A percentile compares a stretch with the other conserved stretches of the same genome.
These are phyloP conservation scores for Tachina lurida DNA, from an alignment of 2,888 invertebrate species.

Conservation along the genomic window DNA sequence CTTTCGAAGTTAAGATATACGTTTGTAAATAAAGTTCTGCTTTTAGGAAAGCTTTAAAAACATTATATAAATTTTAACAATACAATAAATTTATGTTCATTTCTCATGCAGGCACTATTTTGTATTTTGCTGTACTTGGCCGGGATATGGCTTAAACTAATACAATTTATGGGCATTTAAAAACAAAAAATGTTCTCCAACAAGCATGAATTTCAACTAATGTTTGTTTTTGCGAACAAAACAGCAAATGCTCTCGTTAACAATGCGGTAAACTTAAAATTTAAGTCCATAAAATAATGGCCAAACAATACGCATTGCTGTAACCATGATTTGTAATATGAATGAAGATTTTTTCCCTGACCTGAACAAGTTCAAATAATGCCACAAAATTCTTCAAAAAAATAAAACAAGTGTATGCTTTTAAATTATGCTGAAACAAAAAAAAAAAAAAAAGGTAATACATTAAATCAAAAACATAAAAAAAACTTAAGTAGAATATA, in stretches of 20 bases:
- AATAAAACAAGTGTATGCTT: slow-evolving; percentile 39
- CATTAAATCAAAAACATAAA: slow-evolving; percentile 10
- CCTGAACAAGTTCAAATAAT: slow-evolving; percentile 31
- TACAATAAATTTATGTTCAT: too few relatives aligned
- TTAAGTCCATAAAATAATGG: slow-evolving; percentile 59
- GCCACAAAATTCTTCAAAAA: slow-evolving; percentile 19
- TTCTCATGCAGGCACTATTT: background rate
- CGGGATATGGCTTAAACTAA: background rate
- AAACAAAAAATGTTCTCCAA: slow-evolving; percentile 3
- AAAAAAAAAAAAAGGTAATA: background rate
- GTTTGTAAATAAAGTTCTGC: too few relatives aligned
- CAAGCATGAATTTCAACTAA: background rate
- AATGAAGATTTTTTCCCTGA: slow-evolving; percentile 8
- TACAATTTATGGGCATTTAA: slow-evolving; percentile 1
- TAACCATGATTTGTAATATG: slow-evolving; percentile 58
- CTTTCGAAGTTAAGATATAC: too few relatives aligned
- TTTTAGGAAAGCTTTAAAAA: too few relatives aligned
- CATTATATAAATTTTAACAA: too few relatives aligned
- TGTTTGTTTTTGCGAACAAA: background rate
- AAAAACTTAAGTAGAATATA: slow-evolving; percentile 17
- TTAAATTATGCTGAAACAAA: background rate
- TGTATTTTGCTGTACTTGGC: background rate
- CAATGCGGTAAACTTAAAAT: slow-evolving; percentile 41
- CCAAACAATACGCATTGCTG: slow-evolving; percentile 67
- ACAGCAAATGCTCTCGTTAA: slow-evolving; percentile 16